Percentiles rank a stretch among this genome's conserved stretches.
These are phyloP conservation scores for Pachymerium ferrugineum DNA, from an alignment of 2,888 invertebrate genomes.

Conservation along the genomic window DNA sequence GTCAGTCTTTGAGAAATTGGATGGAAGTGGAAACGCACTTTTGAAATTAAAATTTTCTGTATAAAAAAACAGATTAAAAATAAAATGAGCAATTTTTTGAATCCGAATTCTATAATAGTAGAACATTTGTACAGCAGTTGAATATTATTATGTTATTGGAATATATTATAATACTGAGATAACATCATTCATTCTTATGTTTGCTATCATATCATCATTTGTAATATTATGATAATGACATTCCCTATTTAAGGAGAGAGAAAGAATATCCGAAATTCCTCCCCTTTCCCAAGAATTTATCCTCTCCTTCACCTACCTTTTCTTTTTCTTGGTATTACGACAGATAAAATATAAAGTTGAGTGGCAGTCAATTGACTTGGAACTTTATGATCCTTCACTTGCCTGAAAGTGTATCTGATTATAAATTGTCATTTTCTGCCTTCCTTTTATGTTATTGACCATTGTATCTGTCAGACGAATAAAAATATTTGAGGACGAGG, in stretches of 20 bases:
- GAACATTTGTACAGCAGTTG: neutral
- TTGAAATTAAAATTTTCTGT: neutral
- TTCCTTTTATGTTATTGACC: neutral
- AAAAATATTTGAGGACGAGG: conserved; percentile 8
- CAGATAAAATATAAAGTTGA: neutral
- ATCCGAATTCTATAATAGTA: neutral
- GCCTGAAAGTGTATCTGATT: neutral
- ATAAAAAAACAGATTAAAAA: neutral
- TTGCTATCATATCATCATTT: conserved; percentile 9
- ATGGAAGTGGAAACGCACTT: neutral
- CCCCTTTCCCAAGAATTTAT: neutral
- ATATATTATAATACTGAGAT: neutral
- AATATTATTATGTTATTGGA: neutral
- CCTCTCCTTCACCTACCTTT: neutral
- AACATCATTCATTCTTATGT: conserved; percentile 4
- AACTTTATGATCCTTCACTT: neutral
- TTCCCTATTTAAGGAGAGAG: neutral
- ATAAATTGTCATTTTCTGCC: neutral
- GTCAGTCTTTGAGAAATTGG: conserved; percentile 13
- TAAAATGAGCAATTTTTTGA: neutral
- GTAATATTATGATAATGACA: conserved; percentile 3
- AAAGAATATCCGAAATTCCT: neutral
- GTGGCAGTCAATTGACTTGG: neutral
- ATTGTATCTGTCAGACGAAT: conserved; percentile 3
- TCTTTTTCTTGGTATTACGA: neutral